Conservation (phyloP, 2,113 vertebrate species). For the Stomatorhinus ivindoensis region DNA sequence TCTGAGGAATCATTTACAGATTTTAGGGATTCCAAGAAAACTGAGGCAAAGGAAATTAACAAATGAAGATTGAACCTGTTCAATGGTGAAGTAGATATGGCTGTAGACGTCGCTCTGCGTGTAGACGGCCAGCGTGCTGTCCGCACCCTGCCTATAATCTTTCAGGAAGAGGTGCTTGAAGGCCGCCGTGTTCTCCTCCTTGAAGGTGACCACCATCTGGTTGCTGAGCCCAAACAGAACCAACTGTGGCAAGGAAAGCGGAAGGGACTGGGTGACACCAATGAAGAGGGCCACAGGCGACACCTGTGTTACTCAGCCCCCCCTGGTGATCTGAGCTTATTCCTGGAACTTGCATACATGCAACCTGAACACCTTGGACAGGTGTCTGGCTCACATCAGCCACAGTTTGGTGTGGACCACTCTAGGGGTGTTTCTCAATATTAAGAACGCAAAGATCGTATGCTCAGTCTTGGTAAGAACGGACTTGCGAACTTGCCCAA, state of each 20-base stretch:
- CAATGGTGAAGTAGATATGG: slow-evolving; percentile 62
- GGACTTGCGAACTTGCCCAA: not conserved
- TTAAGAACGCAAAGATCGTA: not conserved
- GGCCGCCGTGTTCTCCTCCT: slow-evolving; percentile 85
- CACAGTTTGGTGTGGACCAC: not conserved
- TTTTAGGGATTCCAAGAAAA: not conserved
- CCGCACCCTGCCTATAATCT: slow-evolving; percentile 66
- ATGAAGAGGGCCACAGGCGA: not conserved
- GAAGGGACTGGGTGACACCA: not conserved
- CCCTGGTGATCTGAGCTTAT: not conserved
- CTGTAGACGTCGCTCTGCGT: slow-evolving; percentile 72
- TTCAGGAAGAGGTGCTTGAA: slow-evolving; percentile 91
- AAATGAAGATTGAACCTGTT: slow-evolving; percentile 55
- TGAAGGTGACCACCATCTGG: slow-evolving; percentile 89
- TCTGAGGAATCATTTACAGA: not conserved
- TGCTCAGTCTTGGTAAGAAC: not conserved
- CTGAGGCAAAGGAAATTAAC: not conserved
- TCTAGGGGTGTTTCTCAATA: not conserved
- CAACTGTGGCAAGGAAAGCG: slow-evolving; percentile 58
- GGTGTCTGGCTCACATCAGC: not conserved
- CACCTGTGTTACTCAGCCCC: not conserved
- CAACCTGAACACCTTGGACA: not conserved
- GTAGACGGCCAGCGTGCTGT: slow-evolving; percentile 69
- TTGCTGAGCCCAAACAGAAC: slow-evolving; percentile 92
- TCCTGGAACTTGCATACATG: not conserved